These are phyloP conservation scores for Limnephilus rhombicus DNA, from an alignment of 2,888 invertebrate species.

Conservation along the genomic window DNA sequence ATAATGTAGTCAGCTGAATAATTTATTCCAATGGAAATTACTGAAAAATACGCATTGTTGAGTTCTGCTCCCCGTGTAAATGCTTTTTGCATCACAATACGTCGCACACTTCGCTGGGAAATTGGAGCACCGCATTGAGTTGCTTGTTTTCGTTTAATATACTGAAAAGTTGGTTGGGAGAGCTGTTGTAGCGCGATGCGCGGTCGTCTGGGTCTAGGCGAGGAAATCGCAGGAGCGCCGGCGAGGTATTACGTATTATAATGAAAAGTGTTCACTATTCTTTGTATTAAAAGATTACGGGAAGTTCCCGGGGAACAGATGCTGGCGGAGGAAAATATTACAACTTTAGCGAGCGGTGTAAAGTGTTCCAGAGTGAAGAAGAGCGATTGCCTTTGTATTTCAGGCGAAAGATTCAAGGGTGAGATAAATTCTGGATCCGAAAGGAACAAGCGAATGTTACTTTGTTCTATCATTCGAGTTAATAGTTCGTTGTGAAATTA, in stretches of 20 bases:
- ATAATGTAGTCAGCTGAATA: background rate
- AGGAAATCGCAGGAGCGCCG: background rate
- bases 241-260: background rate
- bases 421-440: background rate
- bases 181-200: background rate
- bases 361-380: background rate
- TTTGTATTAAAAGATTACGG: background rate
- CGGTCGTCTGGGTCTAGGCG: background rate
- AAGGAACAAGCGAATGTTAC: background rate
- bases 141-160: slow-evolving; percentile 15
- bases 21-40: background rate
- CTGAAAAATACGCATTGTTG: background rate
- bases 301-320: slow-evolving; percentile 1
- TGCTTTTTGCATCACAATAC: slow-evolving; percentile 6
- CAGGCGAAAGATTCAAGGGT: background rate
- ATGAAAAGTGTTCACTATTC: background rate
- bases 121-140: slow-evolving; percentile 5
- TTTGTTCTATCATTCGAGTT: background rate
- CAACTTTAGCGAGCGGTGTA: background rate
- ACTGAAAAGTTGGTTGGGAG: background rate
- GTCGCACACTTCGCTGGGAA: background rate
- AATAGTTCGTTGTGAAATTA: slow-evolving; percentile 1
- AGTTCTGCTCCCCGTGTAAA: background rate
- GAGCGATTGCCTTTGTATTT: background rate
- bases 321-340: background rate